Conservation (phyloP, 2,888 invertebrate genomes). For the Epiblema foenella region DNA sequence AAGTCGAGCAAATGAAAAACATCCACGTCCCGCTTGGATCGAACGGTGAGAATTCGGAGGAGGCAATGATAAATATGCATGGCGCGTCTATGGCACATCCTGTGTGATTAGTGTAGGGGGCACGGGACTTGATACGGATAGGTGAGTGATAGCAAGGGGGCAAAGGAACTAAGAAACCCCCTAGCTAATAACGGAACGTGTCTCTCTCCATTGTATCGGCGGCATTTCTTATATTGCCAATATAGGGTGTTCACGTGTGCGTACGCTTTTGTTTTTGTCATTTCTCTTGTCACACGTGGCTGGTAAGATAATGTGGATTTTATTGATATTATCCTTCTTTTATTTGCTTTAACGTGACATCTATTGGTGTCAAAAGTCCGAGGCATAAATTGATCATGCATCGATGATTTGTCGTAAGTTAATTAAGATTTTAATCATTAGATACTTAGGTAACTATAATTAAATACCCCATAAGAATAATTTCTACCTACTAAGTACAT, state of each 20-base stretch:
- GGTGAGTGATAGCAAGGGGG: constrained; percentile 83
- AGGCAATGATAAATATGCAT: constrained; percentile 83
- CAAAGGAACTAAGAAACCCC: constrained; percentile 73
- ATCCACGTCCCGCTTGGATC: constrained; percentile 67
- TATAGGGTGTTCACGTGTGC: constrained; percentile 77
- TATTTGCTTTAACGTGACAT: constrained; percentile 27
- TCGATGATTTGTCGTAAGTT: neutral
- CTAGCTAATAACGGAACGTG: constrained; percentile 79
- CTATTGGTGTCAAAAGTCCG: constrained; percentile 6
- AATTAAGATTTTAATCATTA: too few species aligned
- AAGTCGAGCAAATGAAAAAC: constrained; percentile 81
- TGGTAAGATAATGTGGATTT: constrained; percentile 51
- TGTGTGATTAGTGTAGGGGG: constrained; percentile 82
- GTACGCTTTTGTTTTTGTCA: constrained; percentile 75
- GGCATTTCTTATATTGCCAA: constrained; percentile 83
- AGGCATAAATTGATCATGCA: neutral
- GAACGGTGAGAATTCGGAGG: constrained; percentile 79
- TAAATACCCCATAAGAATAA: too few species aligned
- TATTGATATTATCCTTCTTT: constrained; percentile 47
- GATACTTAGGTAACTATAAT: too few species aligned
- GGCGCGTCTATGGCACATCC: constrained; percentile 82
- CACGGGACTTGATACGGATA: constrained; percentile 73
- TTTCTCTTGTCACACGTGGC: constrained; percentile 57
- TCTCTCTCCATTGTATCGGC: constrained; percentile 78
- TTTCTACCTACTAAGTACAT: too few species aligned